phyloP scores from a whole-genome alignment of 2,888 invertebrate species.

The Saturnia pavonia region DNA sequence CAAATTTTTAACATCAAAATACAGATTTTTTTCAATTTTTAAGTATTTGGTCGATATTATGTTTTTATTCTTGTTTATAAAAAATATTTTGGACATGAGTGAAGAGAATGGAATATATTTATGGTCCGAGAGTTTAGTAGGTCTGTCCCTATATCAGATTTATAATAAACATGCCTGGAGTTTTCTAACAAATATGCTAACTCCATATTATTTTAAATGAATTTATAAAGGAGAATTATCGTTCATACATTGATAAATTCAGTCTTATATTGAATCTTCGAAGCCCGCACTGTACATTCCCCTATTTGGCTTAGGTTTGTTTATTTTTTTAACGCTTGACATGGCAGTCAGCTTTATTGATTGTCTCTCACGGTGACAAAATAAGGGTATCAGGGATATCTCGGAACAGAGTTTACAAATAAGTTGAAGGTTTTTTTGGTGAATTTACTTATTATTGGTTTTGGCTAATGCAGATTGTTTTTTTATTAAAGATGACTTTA shows the following conservation, averaged over 20 bases:
- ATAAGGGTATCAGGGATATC: background rate
- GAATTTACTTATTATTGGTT: background rate
- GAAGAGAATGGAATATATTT: background rate
- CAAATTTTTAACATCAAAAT: too few species aligned
- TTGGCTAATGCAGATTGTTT: background rate
- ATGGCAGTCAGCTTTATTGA: slow-evolving; percentile 9
- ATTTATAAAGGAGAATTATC: background rate
- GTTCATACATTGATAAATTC: background rate
- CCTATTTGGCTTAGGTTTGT: background rate
- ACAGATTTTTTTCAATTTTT: too few species aligned
- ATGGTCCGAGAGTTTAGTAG: background rate
- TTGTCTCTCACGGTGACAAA: slow-evolving; percentile 5
- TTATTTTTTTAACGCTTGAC: slow-evolving; percentile 6
- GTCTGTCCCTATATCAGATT: background rate
- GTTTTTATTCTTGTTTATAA: background rate
- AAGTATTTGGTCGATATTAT: too few species aligned
- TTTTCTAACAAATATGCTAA: background rate
- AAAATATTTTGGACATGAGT: background rate
- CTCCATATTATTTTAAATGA: background rate
- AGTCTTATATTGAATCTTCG: background rate
- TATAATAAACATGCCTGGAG: background rate
- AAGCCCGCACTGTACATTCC: background rate
- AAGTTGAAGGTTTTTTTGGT: background rate
- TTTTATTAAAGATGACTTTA: background rate
- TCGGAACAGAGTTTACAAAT: background rate